phyloP scores from a whole-genome alignment of 53 echinoderm and acorn worm species.

The Actinopyga echinites region DNA sequence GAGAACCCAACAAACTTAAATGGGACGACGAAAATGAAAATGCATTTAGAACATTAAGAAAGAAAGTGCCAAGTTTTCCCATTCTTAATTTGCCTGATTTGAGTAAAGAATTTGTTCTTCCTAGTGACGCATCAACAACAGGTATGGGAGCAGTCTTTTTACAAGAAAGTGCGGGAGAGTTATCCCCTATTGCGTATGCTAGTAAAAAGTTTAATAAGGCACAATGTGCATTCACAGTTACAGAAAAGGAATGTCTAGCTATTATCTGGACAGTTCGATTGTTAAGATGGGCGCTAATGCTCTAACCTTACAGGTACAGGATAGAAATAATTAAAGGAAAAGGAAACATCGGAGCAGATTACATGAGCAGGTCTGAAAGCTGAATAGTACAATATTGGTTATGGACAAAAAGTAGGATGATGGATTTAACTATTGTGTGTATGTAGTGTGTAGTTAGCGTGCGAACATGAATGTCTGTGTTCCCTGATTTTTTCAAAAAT shows the following conservation, averaged over 20 bases:
- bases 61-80: slow-evolving; percentile 7
- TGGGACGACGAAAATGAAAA: slow-evolving; percentile 41
- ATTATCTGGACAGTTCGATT: too few relatives aligned
- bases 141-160: slow-evolving; percentile 45
- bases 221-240: not conserved
- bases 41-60: slow-evolving; percentile 14
- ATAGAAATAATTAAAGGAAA: too few relatives aligned
- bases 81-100: slow-evolving; percentile 33
- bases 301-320: too few relatives aligned
- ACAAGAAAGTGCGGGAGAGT: not conserved
- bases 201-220: not conserved
- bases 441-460: too few relatives aligned
- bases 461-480: too few relatives aligned
- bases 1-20: slow-evolving; percentile 14
- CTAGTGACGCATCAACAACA: slow-evolving; percentile 23
- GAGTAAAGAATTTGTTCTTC: slow-evolving; percentile 22
- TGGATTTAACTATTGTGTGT: too few relatives aligned
- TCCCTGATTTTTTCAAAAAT: too few relatives aligned
- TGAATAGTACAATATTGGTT: too few relatives aligned
- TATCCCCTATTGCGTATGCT: slow-evolving; percentile 26
- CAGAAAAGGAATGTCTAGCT: slow-evolving; percentile 42
- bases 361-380: too few relatives aligned
- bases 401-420: too few relatives aligned
- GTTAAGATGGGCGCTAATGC: too few relatives aligned
- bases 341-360: too few relatives aligned